Evolutionary conservation across 2,113 vertebrate genomes (phyloP).

Genomic region (Ptilonorhynchus violaceus): DNA sequence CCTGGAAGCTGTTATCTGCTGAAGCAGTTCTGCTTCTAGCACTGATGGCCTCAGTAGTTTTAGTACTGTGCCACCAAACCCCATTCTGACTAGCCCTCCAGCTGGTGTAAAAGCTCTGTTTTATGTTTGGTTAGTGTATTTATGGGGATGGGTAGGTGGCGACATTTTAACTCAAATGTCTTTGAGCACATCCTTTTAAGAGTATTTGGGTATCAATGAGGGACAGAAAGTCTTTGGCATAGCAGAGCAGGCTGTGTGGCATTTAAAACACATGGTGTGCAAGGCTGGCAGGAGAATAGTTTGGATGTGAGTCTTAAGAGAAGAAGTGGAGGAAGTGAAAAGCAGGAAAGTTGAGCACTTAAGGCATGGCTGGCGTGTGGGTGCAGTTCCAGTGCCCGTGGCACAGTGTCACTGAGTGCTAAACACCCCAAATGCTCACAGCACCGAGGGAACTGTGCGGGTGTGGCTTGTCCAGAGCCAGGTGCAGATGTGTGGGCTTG

Average conservation of each 20-base stretch:
- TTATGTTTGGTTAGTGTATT: constrained; percentile 27
- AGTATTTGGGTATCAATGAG: neutral
- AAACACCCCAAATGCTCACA: neutral
- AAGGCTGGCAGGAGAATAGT: neutral
- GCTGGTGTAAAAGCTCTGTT: neutral
- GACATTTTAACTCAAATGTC: constrained; percentile 11
- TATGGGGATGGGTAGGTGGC: constrained; percentile 50
- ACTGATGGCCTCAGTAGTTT: neutral
- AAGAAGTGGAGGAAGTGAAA: neutral
- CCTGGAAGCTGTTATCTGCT: neutral
- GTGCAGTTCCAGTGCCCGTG: neutral
- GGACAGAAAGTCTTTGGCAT: constrained; percentile 28
- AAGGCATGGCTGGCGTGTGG: neutral
- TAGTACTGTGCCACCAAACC: neutral
- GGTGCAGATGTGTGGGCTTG: neutral
- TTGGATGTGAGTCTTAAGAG: neutral
- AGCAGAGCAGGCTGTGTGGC: constrained; percentile 13
- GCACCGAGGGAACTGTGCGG: neutral
- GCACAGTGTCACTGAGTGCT: neutral
- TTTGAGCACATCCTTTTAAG: neutral
- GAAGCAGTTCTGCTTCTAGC: neutral
- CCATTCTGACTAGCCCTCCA: constrained; percentile 28
- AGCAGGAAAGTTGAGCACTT: neutral
- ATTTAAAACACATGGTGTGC: constrained; percentile 46
- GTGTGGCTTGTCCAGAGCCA: neutral